Percentiles rank a stretch among this genome's conserved stretches.
phyloP scores from a whole-genome alignment of 2,113 vertebrate species.

The Erythrocercus mccallii region DNA sequence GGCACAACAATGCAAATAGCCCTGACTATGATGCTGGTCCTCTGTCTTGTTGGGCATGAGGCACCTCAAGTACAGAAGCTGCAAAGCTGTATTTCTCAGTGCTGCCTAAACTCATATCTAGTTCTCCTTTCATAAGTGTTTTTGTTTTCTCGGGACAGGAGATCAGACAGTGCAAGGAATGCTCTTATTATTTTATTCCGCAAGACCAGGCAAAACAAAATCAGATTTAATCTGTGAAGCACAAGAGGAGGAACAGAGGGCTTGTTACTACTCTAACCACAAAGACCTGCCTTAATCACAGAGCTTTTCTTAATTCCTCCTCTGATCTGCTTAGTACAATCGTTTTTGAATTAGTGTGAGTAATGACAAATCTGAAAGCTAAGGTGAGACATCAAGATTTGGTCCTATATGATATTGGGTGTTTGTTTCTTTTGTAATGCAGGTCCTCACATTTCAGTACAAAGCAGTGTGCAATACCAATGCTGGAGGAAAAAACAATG shows the following conservation, averaged over 20 bases:
- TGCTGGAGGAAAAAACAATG: conserved; percentile 10
- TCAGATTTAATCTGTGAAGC: not conserved
- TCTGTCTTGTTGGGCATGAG: not conserved
- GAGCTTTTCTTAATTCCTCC: not conserved
- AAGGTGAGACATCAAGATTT: not conserved
- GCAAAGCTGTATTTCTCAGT: not conserved
- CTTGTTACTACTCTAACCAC: not conserved
- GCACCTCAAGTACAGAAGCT: not conserved
- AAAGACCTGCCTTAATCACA: not conserved
- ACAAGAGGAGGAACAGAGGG: not conserved
- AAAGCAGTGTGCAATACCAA: conserved; percentile 25
- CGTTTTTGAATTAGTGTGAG: not conserved
- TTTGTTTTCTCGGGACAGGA: not conserved
- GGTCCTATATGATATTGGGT: not conserved
- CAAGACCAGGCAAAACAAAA: not conserved
- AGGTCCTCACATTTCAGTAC: conserved; percentile 1
- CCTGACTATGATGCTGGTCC: accelerated
- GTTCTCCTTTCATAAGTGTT: not conserved
- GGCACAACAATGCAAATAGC: accelerated
- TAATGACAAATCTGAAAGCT: not conserved
- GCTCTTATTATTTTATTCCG: not conserved
- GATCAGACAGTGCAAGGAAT: not conserved
- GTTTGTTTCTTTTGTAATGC: not conserved
- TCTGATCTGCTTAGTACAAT: not conserved
- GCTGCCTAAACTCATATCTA: not conserved